Conservation (phyloP, 2,888 invertebrate genomes). For the Andrena flavipes region DNA sequence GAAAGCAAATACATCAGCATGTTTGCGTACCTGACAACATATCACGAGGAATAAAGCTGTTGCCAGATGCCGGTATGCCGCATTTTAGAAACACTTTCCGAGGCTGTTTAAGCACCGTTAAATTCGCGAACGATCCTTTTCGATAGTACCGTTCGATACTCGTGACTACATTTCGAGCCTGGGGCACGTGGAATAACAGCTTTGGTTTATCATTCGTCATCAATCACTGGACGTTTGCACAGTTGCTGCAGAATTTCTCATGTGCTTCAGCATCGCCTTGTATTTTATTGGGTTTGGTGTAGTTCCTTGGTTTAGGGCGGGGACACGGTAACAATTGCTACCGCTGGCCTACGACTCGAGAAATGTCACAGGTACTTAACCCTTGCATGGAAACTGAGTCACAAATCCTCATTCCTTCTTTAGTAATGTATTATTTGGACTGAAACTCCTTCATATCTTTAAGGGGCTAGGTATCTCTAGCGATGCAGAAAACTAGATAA, state of each 20-base stretch:
- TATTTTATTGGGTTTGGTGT: no score
- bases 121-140: background rate
- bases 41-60: conserved; percentile 15
- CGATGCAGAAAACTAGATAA: no score
- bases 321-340: no score
- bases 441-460: no score
- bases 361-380: no score
- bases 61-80: background rate
- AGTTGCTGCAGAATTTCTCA: background rate
- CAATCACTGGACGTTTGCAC: background rate
- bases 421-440: no score
- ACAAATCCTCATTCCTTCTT: no score
- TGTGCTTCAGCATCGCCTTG: background rate
- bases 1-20: conserved; percentile 15
- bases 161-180: background rate
- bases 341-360: no score
- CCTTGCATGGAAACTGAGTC: no score
- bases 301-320: no score
- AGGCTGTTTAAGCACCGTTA: conserved; percentile 30
- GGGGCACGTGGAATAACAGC: background rate
- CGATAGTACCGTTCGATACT: conserved; percentile 31
- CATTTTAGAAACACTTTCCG: conserved; percentile 32
- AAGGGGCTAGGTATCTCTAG: no score
- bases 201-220: background rate
- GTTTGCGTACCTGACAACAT: conserved; percentile 25